Conservation (phyloP, 2,888 invertebrate genomes). For the Cataglyphis altisquamis region DNA sequence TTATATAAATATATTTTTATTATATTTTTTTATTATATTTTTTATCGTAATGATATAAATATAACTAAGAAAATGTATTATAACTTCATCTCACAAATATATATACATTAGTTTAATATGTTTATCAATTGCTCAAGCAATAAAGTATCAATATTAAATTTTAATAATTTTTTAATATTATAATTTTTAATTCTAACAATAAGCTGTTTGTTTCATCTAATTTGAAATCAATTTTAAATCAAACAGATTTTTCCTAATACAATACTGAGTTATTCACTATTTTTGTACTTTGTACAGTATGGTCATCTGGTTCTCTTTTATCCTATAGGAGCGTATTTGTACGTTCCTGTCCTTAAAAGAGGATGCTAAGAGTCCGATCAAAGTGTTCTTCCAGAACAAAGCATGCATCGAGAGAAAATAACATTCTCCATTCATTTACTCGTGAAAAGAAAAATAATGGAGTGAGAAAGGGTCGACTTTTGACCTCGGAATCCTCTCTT, state of each 20-base stretch:
- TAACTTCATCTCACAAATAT: not conserved
- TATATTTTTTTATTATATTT: too few species aligned
- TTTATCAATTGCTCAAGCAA: not conserved
- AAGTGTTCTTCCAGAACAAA: constrained; percentile 33
- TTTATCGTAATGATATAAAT: not conserved
- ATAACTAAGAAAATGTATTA: constrained; percentile 1
- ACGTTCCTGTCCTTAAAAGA: constrained; percentile 4
- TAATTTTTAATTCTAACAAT: not conserved
- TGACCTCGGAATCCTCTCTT: not conserved
- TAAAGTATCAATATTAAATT: constrained; percentile 14
- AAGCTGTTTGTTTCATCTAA: not conserved
- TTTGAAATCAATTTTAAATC: not conserved
- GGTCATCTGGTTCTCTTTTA: not conserved
- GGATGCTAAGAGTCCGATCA: not conserved
- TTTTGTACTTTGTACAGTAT: constrained; percentile 8
- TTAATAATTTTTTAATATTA: not conserved
- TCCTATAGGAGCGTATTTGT: not conserved
- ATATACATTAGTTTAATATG: not conserved
- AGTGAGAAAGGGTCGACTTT: not conserved
- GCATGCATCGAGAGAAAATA: constrained; percentile 37
- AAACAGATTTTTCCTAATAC: not conserved
- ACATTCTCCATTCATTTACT: constrained; percentile 21
- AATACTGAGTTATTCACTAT: not conserved
- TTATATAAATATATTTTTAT: not conserved
- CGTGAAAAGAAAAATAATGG: not conserved